Percentiles rank a stretch among this genome's conserved stretches.
Evolutionary conservation across 2,888 invertebrate species (phyloP).

Genomic region (Protophormia terraenovae): DNA sequence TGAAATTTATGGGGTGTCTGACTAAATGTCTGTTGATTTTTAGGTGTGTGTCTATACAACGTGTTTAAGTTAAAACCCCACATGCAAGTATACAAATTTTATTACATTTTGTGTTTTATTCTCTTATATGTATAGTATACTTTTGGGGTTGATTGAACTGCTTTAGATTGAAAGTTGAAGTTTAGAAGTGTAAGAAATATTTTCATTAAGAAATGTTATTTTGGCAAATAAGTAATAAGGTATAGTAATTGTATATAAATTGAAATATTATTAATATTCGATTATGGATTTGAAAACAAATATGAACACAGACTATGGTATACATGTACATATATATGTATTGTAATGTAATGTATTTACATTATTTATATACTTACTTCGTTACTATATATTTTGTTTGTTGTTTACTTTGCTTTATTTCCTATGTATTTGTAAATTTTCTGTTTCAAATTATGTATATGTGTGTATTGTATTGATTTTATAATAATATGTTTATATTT

Average conservation of each 20-base stretch:
- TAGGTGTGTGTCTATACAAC: background rate
- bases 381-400: too few relatives aligned
- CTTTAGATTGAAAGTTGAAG: too few relatives aligned
- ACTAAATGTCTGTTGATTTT: background rate
- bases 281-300: slow-evolving; percentile 19
- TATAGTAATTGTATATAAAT: slow-evolving; percentile 63
- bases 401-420: too few relatives aligned
- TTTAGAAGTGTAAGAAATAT: background rate
- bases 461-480: too few relatives aligned
- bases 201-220: slow-evolving; percentile 20
- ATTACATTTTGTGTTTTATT: slow-evolving; percentile 1
- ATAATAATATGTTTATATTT: too few relatives aligned
- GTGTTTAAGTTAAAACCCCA: too few relatives aligned
- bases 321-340: too few relatives aligned
- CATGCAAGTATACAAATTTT: slow-evolving; percentile 7
- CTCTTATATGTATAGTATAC: background rate
- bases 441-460: too few relatives aligned
- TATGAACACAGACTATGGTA: background rate
- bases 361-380: too few relatives aligned
- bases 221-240: slow-evolving; percentile 29
- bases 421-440: too few relatives aligned
- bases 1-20: background rate
- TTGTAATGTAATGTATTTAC: too few relatives aligned
- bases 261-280: slow-evolving; percentile 55
- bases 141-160: slow-evolving; percentile 6